A percentile compares a stretch with the other conserved stretches of the same genome.
phyloP scores from a whole-genome alignment of 2,113 vertebrate species.

The Lethenteron camtschaticum region DNA sequence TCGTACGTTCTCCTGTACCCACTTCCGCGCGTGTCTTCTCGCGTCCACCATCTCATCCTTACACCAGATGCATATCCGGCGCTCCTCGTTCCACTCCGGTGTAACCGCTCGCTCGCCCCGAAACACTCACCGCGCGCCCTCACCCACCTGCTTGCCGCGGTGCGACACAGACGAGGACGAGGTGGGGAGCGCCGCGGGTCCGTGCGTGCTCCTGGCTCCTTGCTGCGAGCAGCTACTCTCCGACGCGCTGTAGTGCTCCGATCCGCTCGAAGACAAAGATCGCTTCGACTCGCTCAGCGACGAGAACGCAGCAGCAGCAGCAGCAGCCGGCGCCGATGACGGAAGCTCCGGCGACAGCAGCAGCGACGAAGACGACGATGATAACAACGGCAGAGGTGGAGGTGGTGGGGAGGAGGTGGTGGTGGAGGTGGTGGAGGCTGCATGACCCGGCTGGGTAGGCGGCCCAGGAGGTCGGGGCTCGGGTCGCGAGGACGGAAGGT shows the following conservation, averaged over 20 bases:
- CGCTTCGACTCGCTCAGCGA: neutral
- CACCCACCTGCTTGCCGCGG: too few species aligned
- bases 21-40: too few species aligned
- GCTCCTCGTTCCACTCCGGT: too few species aligned
- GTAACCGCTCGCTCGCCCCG: too few species aligned
- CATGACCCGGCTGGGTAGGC: neutral
- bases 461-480: too few species aligned
- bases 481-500: neutral
- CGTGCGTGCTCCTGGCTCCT: too few species aligned
- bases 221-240: neutral
- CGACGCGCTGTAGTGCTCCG: neutral
- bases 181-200: too few species aligned
- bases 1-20: too few species aligned
- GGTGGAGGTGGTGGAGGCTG: neutral
- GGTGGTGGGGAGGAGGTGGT: neutral
- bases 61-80: too few species aligned
- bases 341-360: neutral
- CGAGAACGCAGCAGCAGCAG: neutral
- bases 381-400: neutral
- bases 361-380: neutral
- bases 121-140: too few species aligned
- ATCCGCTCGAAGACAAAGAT: neutral
- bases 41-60: too few species aligned
- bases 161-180: too few species aligned
- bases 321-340: neutral